Base-by-base conservation (phyloP, 2,797 vertebrate species). In the Hafferia zeledoni region DNA sequence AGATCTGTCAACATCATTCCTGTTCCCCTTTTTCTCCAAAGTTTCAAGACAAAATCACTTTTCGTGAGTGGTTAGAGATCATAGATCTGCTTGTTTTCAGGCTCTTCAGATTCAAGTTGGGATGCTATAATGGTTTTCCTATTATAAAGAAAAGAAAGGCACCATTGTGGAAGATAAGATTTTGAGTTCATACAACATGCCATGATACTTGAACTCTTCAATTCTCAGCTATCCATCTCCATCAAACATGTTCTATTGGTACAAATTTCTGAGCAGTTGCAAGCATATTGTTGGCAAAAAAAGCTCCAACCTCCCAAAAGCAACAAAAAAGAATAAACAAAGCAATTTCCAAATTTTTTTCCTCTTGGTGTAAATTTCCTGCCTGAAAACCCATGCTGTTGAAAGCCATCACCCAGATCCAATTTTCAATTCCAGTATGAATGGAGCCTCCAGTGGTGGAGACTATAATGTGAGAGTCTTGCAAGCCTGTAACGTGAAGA, bases 371-470 rank as follows among this genome's bases (percentile, higher is more conserved):
- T 47, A 43, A 55, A 59, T 72, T 83, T 81, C 5, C 6, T 65
- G 8, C 9, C 19, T 91, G 23, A 47, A 90, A 82, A 28, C 18
- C 4, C 13, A 8, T 0, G 0, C 13, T 83, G 17, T 10, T 2
- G 2, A 74, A 88, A 76, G 65, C 23, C 2, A 0, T 68, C 37
- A 52, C 37, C 7, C 10, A 27, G 20, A 30, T 64, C 53, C 5
- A 16, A 61, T 19, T 68, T 14, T 71, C 20, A 30, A 0, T 83
- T 84, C 23, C 27, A 56, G 0, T 15, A 33, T 20, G 2, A 2
- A 1, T 53, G 39, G 39, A 39, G 39, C 39, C 39, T 39, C 39
- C 55, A 69, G 13, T 41, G 47, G 22, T 16, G 31, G 50, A 55
- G 16, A 7, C 15, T 87, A 17, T 74, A 49, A 13, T 22, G 27